Conservation (phyloP, 2,888 invertebrate species). For the Cryptus armator region DNA sequence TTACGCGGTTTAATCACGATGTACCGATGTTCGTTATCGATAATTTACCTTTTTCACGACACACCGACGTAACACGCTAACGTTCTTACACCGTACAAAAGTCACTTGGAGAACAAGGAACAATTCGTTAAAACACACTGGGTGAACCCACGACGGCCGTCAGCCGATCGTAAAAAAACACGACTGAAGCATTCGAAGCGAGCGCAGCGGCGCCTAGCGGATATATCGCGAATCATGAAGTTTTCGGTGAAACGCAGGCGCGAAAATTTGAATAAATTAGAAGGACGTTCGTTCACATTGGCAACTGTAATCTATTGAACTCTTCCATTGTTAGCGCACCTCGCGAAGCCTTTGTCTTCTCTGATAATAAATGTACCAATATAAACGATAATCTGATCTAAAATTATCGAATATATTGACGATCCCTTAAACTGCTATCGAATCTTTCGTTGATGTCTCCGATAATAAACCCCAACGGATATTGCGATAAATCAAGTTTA, state of each 20-base stretch:
- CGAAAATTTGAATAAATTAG: constrained; percentile 23
- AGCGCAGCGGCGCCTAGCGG: constrained; percentile 64
- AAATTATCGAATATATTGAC: neutral
- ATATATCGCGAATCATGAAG: neutral
- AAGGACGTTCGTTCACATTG: neutral
- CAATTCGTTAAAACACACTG: constrained; percentile 63
- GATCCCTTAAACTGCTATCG: neutral
- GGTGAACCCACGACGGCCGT: constrained; percentile 70
- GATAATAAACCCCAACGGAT: neutral
- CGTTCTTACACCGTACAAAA: constrained; percentile 43
- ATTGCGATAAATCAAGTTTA: constrained; percentile 82
- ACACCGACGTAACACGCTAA: constrained; percentile 50
- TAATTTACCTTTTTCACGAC: constrained; percentile 60
- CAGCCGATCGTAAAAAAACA: constrained; percentile 75
- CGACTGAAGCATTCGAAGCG: constrained; percentile 73
- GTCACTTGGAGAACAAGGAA: constrained; percentile 52
- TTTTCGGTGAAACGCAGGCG: neutral
- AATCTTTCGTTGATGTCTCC: neutral
- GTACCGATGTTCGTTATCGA: neutral
- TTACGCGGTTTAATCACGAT: neutral
- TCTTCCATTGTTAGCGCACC: no score
- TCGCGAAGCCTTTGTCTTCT: no score
- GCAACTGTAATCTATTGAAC: neutral
- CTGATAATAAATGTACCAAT: no score
- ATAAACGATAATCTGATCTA: no score